A percentile compares a stretch with the other conserved stretches of the same genome.
Evolutionary conservation across 2,888 invertebrate genomes (phyloP).

Genomic region (Sarcophaga variegata): DNA sequence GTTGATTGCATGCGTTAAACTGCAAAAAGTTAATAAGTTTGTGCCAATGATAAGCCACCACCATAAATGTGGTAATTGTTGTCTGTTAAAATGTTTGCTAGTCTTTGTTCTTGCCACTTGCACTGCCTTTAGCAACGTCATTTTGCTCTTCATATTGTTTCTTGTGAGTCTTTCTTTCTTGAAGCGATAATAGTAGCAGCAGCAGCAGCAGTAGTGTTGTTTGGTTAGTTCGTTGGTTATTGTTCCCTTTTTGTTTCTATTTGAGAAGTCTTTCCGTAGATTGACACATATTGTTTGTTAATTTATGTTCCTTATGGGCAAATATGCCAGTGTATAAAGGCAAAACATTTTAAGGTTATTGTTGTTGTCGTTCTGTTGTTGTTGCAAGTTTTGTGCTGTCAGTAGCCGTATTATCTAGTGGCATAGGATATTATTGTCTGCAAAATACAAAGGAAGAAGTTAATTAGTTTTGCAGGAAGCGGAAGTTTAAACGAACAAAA

Average conservation of each 20-base stretch:
- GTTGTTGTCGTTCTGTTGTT: constrained; percentile 14
- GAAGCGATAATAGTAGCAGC: background rate
- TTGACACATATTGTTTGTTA: constrained; percentile 61
- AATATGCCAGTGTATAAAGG: background rate
- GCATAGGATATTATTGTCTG: constrained; percentile 39
- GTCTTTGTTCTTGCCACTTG: constrained; percentile 19
- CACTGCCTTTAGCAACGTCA: background rate
- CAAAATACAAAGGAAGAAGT: constrained; percentile 52
- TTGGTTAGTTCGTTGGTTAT: background rate
- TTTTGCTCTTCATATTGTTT: constrained; percentile 36
- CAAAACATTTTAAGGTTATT: background rate
- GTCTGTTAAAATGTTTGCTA: constrained; percentile 53
- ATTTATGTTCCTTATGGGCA: constrained; percentile 17
- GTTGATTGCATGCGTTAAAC: constrained; percentile 52
- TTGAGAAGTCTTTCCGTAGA: constrained; percentile 34
- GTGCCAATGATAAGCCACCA: constrained; percentile 59
- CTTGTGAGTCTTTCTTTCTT: background rate
- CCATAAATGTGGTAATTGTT: constrained; percentile 61
- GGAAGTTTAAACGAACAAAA: constrained; percentile 49
- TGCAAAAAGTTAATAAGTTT: constrained; percentile 59
- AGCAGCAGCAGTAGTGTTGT: background rate
- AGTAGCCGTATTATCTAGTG: constrained; percentile 1
- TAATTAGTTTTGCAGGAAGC: constrained; percentile 62
- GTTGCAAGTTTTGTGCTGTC: background rate
- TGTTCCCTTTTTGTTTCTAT: background rate